Evolutionary conservation across 2,888 invertebrate genomes (phyloP), one percentile per base, ranked within the genome.

Genomic region (Leptinotarsa juncta): DNA sequence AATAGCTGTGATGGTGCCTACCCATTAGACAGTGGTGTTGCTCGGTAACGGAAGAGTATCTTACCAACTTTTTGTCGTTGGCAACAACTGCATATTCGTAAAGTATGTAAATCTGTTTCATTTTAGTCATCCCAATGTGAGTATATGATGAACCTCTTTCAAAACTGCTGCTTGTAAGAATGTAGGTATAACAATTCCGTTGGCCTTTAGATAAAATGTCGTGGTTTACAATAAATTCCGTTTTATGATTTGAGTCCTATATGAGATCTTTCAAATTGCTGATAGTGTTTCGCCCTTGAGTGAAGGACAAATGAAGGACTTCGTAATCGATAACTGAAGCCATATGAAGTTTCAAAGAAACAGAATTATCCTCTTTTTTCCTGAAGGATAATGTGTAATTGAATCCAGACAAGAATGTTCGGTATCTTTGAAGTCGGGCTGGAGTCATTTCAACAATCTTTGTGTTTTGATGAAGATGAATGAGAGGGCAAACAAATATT

Each of bases 221-320:
- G 4, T 16, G 2, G 4, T 50, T 16, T 14, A 50, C 16, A 16
- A 2, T 50, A n/a, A 3, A 51, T 51, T 51, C 16, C 0, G 51
- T 5, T 51, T n/a, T 51, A n/a, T 3, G 16, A n/a, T 51, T 51
- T 51, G 51, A n/a, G n/a, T 16, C 12, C n/a, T 51, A 4, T 51
- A 16, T 51, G 51, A 16, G 51, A 16, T 51, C 16, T 16, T 51
- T 51, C 3, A 51, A n/a, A 51, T 51, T 15, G 16, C 15, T 51
- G 51, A 51, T 15, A 51, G 51, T 51, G 51, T 51, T 51, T 51
- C 51, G n/a, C n/a, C n/a, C n/a, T n/a, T n/a, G n/a, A n/a, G n/a
- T n/a, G n/a, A n/a, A n/a, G n/a, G n/a, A 20, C 51, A 51, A 51
- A 51, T 51, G 15, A 16, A 42, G 10, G 10, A 42, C 42, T 42